Evolutionary conservation across 37 sponge, comb jelly and placozoan genomes (phyloP), one percentile per base, ranked within the genome.

Genomic region (Spongilla lacustris): DNA sequence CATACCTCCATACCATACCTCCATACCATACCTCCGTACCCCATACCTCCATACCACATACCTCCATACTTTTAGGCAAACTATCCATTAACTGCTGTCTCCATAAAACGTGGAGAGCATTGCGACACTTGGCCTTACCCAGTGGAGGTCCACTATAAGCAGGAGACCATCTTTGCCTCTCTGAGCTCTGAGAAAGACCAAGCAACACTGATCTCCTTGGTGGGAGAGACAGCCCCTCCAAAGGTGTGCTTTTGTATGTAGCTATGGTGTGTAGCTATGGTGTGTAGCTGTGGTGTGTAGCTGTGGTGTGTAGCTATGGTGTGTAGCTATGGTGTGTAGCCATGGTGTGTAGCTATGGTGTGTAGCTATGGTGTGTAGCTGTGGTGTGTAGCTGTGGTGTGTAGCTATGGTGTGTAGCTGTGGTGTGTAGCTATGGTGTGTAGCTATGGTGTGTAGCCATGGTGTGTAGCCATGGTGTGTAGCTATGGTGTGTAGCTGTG

Each of bases 101-200:
- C 83, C 19, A 28, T 84, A 48, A 90, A 85, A 81, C 77, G 81
- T 68, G 86, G 83, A 14, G 67, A 74, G 58, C 85, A 90, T 74
- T 74, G 85, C 0, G 85, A 83, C 74, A 67, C 67, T 50, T 85
- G 85, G 85, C 85, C 88, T 3, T 84, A 75, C 69, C 80, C 88
- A 19, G 88, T 92, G 46, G 92, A 92, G 81, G 21, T 92, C 26
- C 74, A 79, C 66, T 37, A 87, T 36, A 66, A 66, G 33, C 67
- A 79, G 76, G 81, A 84, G 75, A 84, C 84, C 58, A 74, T 92
- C 69, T 88, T 87, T 29, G 74, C 84, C 69, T 92, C 92, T 37
- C 84, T 92, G 29, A 50, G 58, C 84, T 84, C 88, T 23, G 77
- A 84, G 69, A 83, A 74, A 12, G 85, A 87, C 85, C 81, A 76